phyloP scores from a whole-genome alignment of 2,113 vertebrate species.

The Periophthalmus modestus region DNA sequence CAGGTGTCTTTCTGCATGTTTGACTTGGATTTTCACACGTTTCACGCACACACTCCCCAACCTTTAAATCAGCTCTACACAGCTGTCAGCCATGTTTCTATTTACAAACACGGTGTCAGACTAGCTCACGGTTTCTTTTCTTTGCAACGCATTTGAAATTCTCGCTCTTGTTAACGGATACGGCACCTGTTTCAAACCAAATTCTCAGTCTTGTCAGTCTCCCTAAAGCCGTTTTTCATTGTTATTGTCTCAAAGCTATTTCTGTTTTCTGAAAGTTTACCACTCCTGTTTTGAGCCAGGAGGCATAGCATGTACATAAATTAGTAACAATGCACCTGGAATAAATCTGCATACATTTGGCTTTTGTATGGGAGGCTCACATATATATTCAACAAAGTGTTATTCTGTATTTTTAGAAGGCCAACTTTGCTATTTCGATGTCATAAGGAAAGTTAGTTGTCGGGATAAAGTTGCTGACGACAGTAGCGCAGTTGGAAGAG shows the following conservation, averaged over 20 bases:
- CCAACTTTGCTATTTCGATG: not conserved
- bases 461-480: not conserved
- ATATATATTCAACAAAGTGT: slow-evolving; percentile 18
- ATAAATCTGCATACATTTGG: slow-evolving; percentile 13
- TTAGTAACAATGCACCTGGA: slow-evolving; percentile 41
- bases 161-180: slow-evolving; percentile 2
- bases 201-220: slow-evolving; percentile 11
- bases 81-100: not conserved
- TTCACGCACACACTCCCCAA: not conserved
- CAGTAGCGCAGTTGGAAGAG: too few relatives aligned
- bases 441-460: not conserved
- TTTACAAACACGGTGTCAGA: slow-evolving; percentile 2
- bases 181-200: slow-evolving; percentile 21
- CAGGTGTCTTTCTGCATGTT: slow-evolving; percentile 17
- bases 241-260: slow-evolving; percentile 36
- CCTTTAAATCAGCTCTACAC: not conserved
- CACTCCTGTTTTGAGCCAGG: slow-evolving; percentile 24
- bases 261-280: slow-evolving; percentile 36
- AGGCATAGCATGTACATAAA: slow-evolving; percentile 39
- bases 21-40: not conserved
- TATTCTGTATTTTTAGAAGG: not conserved
- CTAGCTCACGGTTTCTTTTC: not conserved
- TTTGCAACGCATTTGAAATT: slow-evolving; percentile 27
- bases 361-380: not conserved
- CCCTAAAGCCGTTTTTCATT: slow-evolving; percentile 20